Base-by-base conservation (phyloP, 2,797 vertebrate genomes). In the Bovichtus diacanthus region DNA sequence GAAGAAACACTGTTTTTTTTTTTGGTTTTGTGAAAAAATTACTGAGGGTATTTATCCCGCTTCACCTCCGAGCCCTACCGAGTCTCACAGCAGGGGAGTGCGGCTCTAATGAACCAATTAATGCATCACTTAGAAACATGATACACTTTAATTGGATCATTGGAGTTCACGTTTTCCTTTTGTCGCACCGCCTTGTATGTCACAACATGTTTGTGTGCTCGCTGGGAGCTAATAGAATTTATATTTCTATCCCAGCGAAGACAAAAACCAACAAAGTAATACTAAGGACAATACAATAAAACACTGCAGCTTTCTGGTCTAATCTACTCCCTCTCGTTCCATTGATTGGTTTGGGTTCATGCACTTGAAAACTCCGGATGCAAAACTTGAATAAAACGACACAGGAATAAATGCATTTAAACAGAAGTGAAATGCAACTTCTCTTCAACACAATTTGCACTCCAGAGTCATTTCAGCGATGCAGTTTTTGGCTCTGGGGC, bases 371-470 rank as follows among this genome's bases (percentile, higher is more conserved):
- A 64, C 29, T 56, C 19, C 19, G 23, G 19, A 21, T 60, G 50
- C 44, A 51, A 50, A 63, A 63, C 49, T 39, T 11, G 6, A 74
- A 54, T n/a, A n/a, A 54, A 59, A 60, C 7, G 65, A 53, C 4
- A 63, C 19, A 27, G 38, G 31, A 62, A 63, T 54, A 51, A 74
- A 81, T 55, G 50, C 69, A 64, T 79, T 74, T 65, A 44, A 73
- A 67, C 12, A 25, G 27, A 63, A 59, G 74, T 79, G 41, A 79
- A 76, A 69, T 66, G 65, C 62, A 69, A 51, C 56, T 61, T 59
- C n/a, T 75, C 63, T 60, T 76, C 38, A 39, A 65, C 75, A 80
- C 65, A 77, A 64, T 77, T 64, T 74, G 49, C 69, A 75, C 62
- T 76, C 73, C 59, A 70, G 70, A 80, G 61, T 73, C 29, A 39